Evolutionary conservation across 2,797 vertebrate species (phyloP).

Genomic region (Acomys russatus): DNA sequence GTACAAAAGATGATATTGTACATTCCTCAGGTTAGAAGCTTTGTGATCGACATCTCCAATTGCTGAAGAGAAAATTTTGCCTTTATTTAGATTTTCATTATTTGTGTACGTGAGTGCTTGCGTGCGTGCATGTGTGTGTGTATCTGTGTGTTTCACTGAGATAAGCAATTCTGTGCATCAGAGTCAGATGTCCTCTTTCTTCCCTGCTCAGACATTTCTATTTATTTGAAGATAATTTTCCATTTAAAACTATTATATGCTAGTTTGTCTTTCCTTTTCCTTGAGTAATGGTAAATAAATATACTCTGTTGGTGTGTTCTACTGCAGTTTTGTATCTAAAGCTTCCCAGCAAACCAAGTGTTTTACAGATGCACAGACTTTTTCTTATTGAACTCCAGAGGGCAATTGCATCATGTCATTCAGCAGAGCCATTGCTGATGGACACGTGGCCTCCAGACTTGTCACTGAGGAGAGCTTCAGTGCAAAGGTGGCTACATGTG

Average conservation of each 20-base stretch:
- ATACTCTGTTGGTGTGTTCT: not conserved
- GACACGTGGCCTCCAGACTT: not conserved
- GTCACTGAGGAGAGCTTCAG: not conserved
- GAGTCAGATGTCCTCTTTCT: not conserved
- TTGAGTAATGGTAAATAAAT: not conserved
- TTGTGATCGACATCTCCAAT: not conserved
- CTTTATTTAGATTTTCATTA: slow-evolving; percentile 5
- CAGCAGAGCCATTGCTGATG: not conserved
- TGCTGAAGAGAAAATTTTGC: not conserved
- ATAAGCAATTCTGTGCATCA: not conserved
- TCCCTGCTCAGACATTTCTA: not conserved
- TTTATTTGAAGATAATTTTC: not conserved
- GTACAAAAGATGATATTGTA: not conserved
- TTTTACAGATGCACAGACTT: not conserved
- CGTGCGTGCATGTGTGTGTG: no score
- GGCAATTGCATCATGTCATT: not conserved
- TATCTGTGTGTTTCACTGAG: slow-evolving; percentile 4
- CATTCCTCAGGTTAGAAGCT: not conserved
- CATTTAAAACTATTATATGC: not conserved
- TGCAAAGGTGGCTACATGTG: not conserved
- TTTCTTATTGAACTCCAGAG: not conserved
- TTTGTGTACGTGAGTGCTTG: not conserved
- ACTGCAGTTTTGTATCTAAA: not conserved
- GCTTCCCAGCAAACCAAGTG: not conserved
- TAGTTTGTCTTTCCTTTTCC: not conserved